phyloP scores from a whole-genome alignment of 2,888 invertebrate genomes.

The Phoronis australis region DNA sequence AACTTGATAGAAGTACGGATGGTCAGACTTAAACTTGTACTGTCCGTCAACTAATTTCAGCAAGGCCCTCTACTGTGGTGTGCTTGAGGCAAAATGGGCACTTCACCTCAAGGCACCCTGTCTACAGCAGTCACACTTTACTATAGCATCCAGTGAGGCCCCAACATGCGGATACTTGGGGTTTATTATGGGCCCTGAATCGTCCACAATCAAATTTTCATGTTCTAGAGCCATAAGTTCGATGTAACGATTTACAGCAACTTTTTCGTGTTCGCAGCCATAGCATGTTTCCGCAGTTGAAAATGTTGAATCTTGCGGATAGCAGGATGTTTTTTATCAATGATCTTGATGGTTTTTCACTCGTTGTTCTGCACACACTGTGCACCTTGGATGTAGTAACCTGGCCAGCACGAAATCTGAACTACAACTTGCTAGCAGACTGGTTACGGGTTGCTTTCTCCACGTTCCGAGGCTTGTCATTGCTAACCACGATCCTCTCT shows the following conservation, averaged over 20 bases:
- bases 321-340: conserved; percentile 13
- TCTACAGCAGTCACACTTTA: conserved; percentile 15
- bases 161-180: conserved; percentile 11
- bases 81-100: conserved; percentile 9
- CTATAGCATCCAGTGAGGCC: conserved; percentile 16
- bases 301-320: conserved; percentile 8
- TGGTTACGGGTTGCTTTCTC: conserved; percentile 4
- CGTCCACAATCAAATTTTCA: conserved; percentile 6
- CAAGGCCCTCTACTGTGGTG: neutral
- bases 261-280: conserved; percentile 12
- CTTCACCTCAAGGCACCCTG: conserved; percentile 9
- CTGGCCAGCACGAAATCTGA: conserved; percentile 8
- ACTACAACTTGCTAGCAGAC: conserved; percentile 5
- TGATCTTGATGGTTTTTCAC: conserved; percentile 4
- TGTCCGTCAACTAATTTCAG: conserved; percentile 1
- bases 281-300: conserved; percentile 10
- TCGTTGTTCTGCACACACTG: conserved; percentile 5
- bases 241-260: conserved; percentile 4
- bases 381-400: conserved; percentile 11
- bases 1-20: conserved; percentile 13
- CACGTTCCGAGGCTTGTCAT: neutral
- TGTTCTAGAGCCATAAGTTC: conserved; percentile 2
- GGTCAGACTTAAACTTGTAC: conserved; percentile 2
- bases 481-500: no score
- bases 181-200: conserved; percentile 11